A percentile compares a stretch with the other conserved stretches of the same genome.
Conservation (phyloP, 2,797 vertebrate species). For the Eospalax fontanierii region DNA sequence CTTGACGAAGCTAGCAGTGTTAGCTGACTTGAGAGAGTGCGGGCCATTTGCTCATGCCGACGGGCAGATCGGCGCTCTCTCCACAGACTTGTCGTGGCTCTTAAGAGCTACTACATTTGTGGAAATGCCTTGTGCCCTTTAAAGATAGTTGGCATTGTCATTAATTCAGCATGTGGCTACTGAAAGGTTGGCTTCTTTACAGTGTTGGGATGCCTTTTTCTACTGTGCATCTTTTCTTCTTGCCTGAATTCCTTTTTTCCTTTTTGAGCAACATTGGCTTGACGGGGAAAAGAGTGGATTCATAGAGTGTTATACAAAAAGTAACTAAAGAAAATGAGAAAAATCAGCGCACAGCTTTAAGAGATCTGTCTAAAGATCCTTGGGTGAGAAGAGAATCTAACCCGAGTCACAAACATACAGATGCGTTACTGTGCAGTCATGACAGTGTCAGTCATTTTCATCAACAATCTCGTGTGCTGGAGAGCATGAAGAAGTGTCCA, state of each 20-base stretch:
- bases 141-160: not conserved
- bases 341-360: conserved; percentile 52
- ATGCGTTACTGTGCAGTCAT: not conserved
- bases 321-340: not conserved
- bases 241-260: conserved; percentile 4
- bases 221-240: not conserved
- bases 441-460: not conserved
- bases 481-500: not conserved
- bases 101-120: not conserved
- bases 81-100: not conserved
- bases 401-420: not conserved
- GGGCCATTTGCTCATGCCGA: not conserved
- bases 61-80: not conserved
- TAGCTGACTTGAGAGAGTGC: not conserved
- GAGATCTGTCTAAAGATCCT: not conserved
- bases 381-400: not conserved
- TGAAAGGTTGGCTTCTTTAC: not conserved
- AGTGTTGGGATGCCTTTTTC: not conserved
- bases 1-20: not conserved
- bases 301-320: not conserved
- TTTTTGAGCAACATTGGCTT: not conserved
- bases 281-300: not conserved
- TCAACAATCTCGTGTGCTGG: not conserved
- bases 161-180: not conserved
- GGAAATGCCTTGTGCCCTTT: not conserved